Conservation (phyloP, 2,888 invertebrate genomes). For the Therioaphis trifolii region DNA sequence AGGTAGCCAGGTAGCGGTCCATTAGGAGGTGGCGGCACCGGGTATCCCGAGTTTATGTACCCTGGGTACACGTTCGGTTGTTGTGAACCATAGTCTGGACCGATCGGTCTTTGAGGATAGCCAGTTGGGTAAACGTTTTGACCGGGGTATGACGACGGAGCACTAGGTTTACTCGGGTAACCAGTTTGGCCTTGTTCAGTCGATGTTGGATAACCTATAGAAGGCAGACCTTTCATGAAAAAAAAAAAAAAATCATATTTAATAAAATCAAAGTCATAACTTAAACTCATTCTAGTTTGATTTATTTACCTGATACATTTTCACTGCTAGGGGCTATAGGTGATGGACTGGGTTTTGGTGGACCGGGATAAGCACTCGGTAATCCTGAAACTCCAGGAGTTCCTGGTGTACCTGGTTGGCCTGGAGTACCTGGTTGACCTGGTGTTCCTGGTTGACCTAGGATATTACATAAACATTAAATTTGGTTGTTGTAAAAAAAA, state of each 20-base stretch:
- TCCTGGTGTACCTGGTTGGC: slow-evolving; percentile 64
- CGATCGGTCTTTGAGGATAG: slow-evolving; percentile 10
- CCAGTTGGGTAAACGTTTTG: slow-evolving; percentile 2
- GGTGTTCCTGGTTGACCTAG: too few relatives aligned
- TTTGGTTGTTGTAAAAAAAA: too few relatives aligned
- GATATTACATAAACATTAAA: too few relatives aligned
- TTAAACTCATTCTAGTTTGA: neutral
- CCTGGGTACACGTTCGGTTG: slow-evolving; percentile 31
- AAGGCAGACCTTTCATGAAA: too few relatives aligned
- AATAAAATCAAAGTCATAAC: too few relatives aligned
- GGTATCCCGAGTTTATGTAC: slow-evolving; percentile 1
- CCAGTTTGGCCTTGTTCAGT: neutral
- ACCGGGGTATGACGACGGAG: slow-evolving; percentile 52
- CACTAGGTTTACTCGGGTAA: slow-evolving; percentile 37
- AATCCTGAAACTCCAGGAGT: slow-evolving; percentile 64
- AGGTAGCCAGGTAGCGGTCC: slow-evolving; percentile 55
- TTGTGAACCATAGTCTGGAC: slow-evolving; percentile 30
- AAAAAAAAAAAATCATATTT: too few relatives aligned
- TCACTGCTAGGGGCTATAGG: slow-evolving; percentile 37
- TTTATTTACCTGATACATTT: slow-evolving; percentile 40
- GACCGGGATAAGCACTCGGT: slow-evolving; percentile 57
- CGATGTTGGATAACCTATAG: neutral
- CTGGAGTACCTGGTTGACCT: too few relatives aligned
- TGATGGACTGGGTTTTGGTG: slow-evolving; percentile 40
- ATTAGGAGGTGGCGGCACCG: neutral